Percentiles rank a stretch among this genome's conserved stretches.
Conservation (phyloP, 2,888 invertebrate genomes). For the Caenorhabditis wallacei region DNA sequence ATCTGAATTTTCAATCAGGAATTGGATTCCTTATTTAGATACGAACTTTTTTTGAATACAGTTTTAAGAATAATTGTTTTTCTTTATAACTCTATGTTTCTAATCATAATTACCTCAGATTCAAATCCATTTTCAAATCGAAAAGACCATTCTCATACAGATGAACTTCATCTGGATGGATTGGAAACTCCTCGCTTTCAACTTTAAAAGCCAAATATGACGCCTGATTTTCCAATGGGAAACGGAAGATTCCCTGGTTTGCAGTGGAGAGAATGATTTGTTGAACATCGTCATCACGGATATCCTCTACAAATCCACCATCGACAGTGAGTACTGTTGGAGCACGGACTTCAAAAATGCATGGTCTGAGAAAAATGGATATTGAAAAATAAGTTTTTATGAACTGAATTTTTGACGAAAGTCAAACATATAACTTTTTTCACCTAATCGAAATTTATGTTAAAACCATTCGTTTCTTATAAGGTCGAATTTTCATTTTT, state of each 20-base stretch:
- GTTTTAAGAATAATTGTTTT: no score
- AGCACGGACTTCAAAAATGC: conserved; percentile 65
- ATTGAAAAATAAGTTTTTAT: no score
- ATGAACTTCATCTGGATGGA: conserved; percentile 60
- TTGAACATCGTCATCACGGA: conserved; percentile 71
- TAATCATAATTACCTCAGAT: conserved; percentile 21
- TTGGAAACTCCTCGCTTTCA: conserved; percentile 65
- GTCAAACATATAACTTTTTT: no score
- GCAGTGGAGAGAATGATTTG: conserved; percentile 36
- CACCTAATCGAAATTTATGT: no score
- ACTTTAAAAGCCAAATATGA: conserved; percentile 57
- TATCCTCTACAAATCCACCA: conserved; percentile 75
- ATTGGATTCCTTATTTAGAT: no score
- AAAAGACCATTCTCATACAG: conserved; percentile 60
- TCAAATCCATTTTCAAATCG: conserved; percentile 54
- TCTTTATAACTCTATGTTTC: background rate
- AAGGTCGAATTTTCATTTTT: no score
- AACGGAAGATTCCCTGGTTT: conserved; percentile 69
- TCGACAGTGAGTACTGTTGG: conserved; percentile 69
- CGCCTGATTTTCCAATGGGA: conserved; percentile 56
- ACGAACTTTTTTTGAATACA: conserved; percentile 2
- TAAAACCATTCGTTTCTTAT: no score
- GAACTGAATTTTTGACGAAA: no score
- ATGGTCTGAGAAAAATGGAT: no score
- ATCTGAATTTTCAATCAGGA: conserved; percentile 49